Evolutionary conservation across 2,888 invertebrate species (phyloP), one percentile per base, ranked within the genome.

Genomic region (Erynnis tages): DNA sequence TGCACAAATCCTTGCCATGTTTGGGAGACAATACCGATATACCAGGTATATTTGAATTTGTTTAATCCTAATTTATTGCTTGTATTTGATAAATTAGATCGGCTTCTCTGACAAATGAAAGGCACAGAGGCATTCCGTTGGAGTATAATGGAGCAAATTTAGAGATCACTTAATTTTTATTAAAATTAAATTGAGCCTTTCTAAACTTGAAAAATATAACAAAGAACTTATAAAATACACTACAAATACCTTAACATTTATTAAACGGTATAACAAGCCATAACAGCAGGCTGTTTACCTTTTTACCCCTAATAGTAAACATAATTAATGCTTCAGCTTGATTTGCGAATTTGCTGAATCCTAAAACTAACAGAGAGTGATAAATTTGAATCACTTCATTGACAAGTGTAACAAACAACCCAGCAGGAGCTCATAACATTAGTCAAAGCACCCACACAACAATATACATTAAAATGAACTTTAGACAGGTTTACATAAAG

Each of bases 351-450:
- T 53, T 27, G 21, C 35, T 25, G 47, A 50, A 55, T 50, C 43
- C 30, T 45, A 37, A 44, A 50, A 54, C 61, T 60, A 1, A 62
- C 62, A 54, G 57, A 58, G 61, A 59, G 66, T 69, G 75, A 76
- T 76, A 73, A 73, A 77, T 71, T 76, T 62, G 70, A 74, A 76
- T 75, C 73, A 71, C 66, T 62, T 35, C 60, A 67, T 73, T 67
- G 79, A 79, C 77, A 77, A 72, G 63, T 70, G 70, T 69, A 71
- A 70, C 79, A 76, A 82, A 79, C 75, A 73, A 76, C 77, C 30
- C 82, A 76, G 81, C 79, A 63, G 79, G 80, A 59, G 63, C 55
- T 56, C 56, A 59, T 61, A 61, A 61, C 60, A 56, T 59, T 55
- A 54, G 54, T 57, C 54, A 56, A 44, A 37, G 45, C 56, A 38